These are phyloP conservation scores for Rallus limicola DNA, from an alignment of 2,113 vertebrate genomes.

Conservation along the genomic window DNA sequence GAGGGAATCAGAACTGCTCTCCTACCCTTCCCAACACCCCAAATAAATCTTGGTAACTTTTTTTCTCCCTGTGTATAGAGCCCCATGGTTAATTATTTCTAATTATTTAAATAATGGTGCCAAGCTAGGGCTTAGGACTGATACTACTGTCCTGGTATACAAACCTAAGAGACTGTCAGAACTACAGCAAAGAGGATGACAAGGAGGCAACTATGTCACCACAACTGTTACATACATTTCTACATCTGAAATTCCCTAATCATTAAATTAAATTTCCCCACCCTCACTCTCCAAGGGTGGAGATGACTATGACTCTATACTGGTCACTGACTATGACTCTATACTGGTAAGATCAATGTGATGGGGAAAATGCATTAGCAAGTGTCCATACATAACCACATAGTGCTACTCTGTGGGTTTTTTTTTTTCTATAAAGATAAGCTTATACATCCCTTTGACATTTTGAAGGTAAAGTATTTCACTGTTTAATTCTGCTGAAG, in stretches of 20 bases:
- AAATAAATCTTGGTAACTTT: neutral
- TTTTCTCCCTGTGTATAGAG: neutral
- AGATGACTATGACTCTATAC: neutral
- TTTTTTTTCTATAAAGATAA: neutral
- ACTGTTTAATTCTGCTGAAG: neutral
- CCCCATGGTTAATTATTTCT: neutral
- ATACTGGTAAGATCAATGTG: rapidly evolving
- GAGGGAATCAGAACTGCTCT: neutral
- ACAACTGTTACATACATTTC: neutral
- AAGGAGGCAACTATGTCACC: neutral
- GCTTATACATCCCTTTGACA: neutral
- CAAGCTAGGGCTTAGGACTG: neutral
- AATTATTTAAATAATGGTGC: neutral
- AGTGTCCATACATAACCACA: neutral
- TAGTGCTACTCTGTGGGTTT: neutral
- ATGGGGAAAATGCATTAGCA: neutral
- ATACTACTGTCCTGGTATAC: too few species aligned
- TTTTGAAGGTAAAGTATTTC: neutral
- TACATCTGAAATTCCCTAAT: neutral
- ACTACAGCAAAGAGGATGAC: neutral
- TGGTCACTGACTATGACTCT: neutral
- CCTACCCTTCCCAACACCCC: neutral
- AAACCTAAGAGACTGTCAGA: neutral
- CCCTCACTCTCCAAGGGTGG: neutral
- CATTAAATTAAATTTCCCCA: neutral